These are phyloP conservation scores for Nothobranchius kuhntae DNA, from an alignment of 2,113 vertebrate genomes.

Conservation along the genomic window DNA sequence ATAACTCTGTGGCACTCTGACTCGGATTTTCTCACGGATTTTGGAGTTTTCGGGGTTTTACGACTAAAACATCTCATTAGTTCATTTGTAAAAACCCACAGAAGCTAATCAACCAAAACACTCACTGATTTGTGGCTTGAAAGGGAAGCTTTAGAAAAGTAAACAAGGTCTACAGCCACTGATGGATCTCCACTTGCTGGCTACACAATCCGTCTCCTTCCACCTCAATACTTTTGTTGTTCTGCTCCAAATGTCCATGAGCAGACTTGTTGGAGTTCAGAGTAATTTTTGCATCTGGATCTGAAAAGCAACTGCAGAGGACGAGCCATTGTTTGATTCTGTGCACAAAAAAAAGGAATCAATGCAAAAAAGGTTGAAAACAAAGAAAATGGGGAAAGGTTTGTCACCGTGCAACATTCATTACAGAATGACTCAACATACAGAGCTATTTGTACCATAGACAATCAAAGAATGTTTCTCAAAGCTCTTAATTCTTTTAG, in stretches of 20 bases:
- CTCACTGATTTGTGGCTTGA: slow-evolving; percentile 4
- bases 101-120: slow-evolving; percentile 5
- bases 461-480: slow-evolving; percentile 1
- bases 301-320: background rate
- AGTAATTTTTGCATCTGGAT: slow-evolving; percentile 5
- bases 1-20: background rate
- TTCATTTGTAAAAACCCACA: slow-evolving; percentile 21
- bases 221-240: background rate
- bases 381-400: background rate
- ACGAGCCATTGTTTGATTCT: background rate
- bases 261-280: background rate
- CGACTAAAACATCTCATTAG: slow-evolving; percentile 13
- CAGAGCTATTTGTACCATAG: background rate
- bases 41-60: slow-evolving; percentile 1
- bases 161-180: background rate
- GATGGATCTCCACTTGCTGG: slow-evolving; percentile 11
- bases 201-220: slow-evolving; percentile 1
- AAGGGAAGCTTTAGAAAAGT: background rate
- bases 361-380: background rate
- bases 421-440: background rate
- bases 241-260: slow-evolving; percentile 1
- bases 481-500: slow-evolving; percentile 2
- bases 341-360: slow-evolving; percentile 5
- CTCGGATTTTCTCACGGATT: background rate
- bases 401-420: slow-evolving; percentile 1